phyloP scores from a whole-genome alignment of 2,113 vertebrate species.

The Eubucco bourcierii region DNA sequence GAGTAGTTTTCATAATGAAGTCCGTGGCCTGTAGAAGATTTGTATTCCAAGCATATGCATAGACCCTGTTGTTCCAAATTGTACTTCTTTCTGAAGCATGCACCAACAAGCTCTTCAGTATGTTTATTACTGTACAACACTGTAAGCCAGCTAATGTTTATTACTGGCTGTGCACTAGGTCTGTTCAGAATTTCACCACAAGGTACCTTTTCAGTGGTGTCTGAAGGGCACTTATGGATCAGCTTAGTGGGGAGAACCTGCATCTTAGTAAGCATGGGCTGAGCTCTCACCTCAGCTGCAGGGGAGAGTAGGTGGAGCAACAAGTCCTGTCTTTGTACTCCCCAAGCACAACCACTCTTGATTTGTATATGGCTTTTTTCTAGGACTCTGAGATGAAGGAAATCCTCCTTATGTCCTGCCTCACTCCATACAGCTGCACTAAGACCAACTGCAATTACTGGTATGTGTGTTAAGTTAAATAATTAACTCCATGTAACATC shows the following conservation, averaged over 20 bases:
- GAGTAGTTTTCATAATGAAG: background rate
- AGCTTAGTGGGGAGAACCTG: background rate
- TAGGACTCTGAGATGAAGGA: background rate
- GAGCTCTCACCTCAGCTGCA: background rate
- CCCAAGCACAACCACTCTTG: background rate
- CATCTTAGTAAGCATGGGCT: background rate
- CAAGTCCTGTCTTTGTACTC: background rate
- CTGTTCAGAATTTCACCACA: background rate
- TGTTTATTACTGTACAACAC: background rate
- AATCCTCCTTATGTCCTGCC: background rate
- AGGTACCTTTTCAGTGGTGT: background rate
- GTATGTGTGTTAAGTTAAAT: background rate
- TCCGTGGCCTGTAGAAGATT: background rate
- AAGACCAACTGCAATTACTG: background rate
- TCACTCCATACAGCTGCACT: background rate
- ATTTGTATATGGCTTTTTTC: background rate
- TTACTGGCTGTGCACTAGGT: background rate
- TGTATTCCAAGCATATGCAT: background rate
- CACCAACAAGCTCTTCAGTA: constrained; percentile 3
- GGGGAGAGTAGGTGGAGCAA: background rate
- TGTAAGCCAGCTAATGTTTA: background rate
- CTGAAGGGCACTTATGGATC: background rate
- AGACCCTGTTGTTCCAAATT: constrained; percentile 4
- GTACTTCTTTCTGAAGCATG: background rate
- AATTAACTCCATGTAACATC: background rate